Base-by-base conservation (phyloP, 2,888 invertebrate species). In the Nudaria mundana region DNA sequence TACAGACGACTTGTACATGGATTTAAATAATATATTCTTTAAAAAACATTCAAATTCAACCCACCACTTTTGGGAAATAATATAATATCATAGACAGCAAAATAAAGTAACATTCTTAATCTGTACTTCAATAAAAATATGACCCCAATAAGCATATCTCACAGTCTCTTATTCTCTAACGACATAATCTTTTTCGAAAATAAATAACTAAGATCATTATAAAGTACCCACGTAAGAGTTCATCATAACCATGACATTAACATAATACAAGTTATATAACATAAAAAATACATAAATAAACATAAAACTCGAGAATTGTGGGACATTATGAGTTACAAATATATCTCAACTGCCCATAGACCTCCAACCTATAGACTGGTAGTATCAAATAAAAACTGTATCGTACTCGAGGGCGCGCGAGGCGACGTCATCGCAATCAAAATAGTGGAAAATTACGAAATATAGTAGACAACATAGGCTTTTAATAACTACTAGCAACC, bases 291-390 rank as follows among this genome's bases (percentile, higher is more conserved):
- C 25, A 39, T 44, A 37, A 44, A 48, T 29, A 37, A 46, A 39
- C 32, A 32, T 11, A 37, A n/a, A 40, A 24, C 13, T 44, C n/a
- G 30, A 50, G 42, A 44, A 55, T 53, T 44, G 41, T 20, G 37
- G 14, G 30, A 34, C 30, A 44, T 56, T 53, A 53, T 26, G 30
- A 40, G 46, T 35, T 37, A n/a, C 52, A 55, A 54, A 52, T n/a
- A n/a, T n/a, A n/a, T n/a, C n/a, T n/a, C n/a, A n/a, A n/a, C n/a
- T n/a, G n/a, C n/a, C n/a, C n/a, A n/a, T n/a, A n/a, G n/a, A n/a
- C n/a, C n/a, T n/a, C n/a, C n/a, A n/a, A n/a, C n/a, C n/a, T n/a
- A n/a, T n/a, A n/a, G n/a, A n/a, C n/a, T n/a, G n/a, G n/a, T n/a
- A n/a, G n/a, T n/a, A n/a, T n/a, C n/a, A n/a, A n/a, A n/a, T n/a